These are phyloP conservation scores for Drosophila carrolli DNA, from an alignment of 1,140 invertebrate species.

Conservation along the genomic window DNA sequence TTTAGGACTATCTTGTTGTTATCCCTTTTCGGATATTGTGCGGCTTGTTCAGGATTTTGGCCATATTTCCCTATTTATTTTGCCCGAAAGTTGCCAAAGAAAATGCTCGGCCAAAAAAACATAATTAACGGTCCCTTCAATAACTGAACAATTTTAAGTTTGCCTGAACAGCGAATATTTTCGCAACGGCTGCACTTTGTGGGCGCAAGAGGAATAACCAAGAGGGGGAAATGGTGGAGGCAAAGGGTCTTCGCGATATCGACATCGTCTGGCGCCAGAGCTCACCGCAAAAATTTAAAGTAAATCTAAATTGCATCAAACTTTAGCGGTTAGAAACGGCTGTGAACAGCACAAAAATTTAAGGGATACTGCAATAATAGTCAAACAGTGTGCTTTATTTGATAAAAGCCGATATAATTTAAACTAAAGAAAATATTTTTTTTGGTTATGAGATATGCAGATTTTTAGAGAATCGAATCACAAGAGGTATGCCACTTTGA, in stretches of 20 bases:
- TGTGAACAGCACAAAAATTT: neutral
- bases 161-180: constrained; percentile 35
- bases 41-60: constrained; percentile 12
- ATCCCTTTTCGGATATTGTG: constrained; percentile 14
- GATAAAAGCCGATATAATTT: no score
- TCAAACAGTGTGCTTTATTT: no score
- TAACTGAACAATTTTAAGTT: constrained; percentile 55
- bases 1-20: constrained; percentile 17
- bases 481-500: no score
- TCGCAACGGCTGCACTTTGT: constrained; percentile 17
- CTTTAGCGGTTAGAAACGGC: neutral
- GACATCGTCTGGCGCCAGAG: constrained; percentile 18
- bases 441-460: no score
- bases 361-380: no score
- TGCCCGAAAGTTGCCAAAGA: constrained; percentile 18
- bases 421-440: no score
- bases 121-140: constrained; percentile 55
- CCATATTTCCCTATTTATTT: constrained; percentile 34
- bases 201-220: neutral
- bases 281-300: constrained; percentile 63
- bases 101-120: constrained; percentile 36
- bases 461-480: no score
- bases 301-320: constrained; percentile 54
- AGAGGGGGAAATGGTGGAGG: neutral
- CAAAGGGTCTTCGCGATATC: constrained; percentile 10